Evolutionary conservation across 2,888 invertebrate genomes (phyloP), one percentile per base, ranked within the genome.

Genomic region (Ectemnius cavifrons): DNA sequence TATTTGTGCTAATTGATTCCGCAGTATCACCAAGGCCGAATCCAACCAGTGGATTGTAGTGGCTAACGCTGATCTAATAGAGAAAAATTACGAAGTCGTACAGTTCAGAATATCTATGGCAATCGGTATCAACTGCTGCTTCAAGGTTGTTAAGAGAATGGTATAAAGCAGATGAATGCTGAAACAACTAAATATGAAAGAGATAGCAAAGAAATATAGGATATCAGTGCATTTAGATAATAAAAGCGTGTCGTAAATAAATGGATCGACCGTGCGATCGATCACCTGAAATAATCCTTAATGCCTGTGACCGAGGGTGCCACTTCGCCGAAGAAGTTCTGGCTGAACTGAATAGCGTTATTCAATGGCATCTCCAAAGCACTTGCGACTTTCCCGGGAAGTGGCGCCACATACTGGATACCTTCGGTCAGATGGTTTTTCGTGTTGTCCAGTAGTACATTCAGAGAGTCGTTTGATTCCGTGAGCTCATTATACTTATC

Each of bases 341-440:
- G 37, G 37, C 37, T 11, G 1, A 37, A 37, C 8, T 37, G 37
- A 37, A 11, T 37, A 37, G 88, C 77, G 37, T 64, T 71, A 60
- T 87, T 86, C 16, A 89, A 67, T 4, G 91, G 92, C 49, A 86
- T 87, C 69, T 92, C 91, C 14, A 91, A 86, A 57, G 88, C 89
- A 47, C 83, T 86, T 16, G 91, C 88, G 20, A 88, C 79, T 52
- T 73, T 84, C 23, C 71, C 75, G 0, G 86, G 86, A 1, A 85
- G 71, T 2, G 87, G 87, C 62, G 77, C 79, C 0, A 85, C 75
- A 14, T 82, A 71, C 62, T 84, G 74, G 2, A 70, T 77, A 16
- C 82, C 79, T 49, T 85, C 79, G 28, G 73, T 76, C 23, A 86
- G 49, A 8, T 81, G 79, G 37, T 85, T 73, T 57, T 87, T 87